Conservation (phyloP, 1,140 invertebrate species). For the Diploscapter pachys region DNA sequence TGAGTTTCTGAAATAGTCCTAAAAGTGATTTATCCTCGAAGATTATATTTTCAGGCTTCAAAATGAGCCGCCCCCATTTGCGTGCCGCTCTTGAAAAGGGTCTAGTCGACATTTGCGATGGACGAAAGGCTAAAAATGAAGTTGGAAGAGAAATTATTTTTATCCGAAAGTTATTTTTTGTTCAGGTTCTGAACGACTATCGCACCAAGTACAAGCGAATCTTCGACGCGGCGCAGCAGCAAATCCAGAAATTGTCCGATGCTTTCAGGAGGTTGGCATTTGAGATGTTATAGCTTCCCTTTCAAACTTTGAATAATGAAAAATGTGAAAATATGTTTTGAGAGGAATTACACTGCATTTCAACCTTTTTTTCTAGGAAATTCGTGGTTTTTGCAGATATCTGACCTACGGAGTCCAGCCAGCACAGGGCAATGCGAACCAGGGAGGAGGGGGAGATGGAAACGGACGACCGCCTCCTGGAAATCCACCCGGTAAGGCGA, state of each 20-base stretch:
- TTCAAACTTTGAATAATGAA: neutral
- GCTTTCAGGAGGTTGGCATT: constrained; percentile 23
- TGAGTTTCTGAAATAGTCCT: too few relatives aligned
- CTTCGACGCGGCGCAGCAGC: constrained; percentile 67
- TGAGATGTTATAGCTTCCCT: too few relatives aligned
- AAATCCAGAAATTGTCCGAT: constrained; percentile 35
- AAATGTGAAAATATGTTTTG: neutral
- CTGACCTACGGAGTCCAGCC: too few relatives aligned
- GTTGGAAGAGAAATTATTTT: constrained; percentile 32
- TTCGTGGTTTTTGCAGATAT: constrained; percentile 4
- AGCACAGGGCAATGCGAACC: constrained; percentile 62
- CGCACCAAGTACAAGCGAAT: constrained; percentile 75
- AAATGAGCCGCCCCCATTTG: constrained; percentile 84
- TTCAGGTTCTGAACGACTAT: constrained; percentile 74
- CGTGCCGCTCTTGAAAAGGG: constrained; percentile 78
- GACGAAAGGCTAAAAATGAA: constrained; percentile 12
- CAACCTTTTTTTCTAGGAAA: neutral
- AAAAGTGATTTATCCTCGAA: too few relatives aligned
- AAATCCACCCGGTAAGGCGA: too few relatives aligned
- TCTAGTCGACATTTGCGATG: constrained; percentile 28
- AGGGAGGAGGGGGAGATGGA: constrained; percentile 43
- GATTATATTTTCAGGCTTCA: constrained; percentile 64
- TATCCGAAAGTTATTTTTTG: neutral
- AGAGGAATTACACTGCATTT: neutral
- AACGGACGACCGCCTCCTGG: too few relatives aligned